Conservation (phyloP, 2,113 vertebrate species). For the Entosphenus tridentatus region DNA sequence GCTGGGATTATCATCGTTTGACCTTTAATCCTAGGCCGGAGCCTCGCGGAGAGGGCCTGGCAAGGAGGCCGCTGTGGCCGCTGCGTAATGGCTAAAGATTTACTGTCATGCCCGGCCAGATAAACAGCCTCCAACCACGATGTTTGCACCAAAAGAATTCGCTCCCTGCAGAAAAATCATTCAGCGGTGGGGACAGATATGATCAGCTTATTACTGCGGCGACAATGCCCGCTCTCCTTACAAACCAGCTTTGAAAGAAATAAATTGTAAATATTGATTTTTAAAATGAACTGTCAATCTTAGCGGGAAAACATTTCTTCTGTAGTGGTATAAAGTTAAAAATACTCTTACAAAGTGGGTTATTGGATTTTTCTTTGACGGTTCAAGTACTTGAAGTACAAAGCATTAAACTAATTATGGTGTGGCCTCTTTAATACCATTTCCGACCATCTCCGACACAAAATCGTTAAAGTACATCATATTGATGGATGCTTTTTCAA, state of each 20-base stretch:
- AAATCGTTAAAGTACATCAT: too few species aligned
- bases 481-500: too few species aligned
- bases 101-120: constrained; percentile 4
- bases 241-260: constrained; percentile 5
- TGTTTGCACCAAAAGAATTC: not conserved
- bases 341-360: too few species aligned
- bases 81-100: constrained; percentile 6
- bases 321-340: too few species aligned
- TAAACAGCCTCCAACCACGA: not conserved
- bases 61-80: constrained; percentile 3
- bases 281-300: constrained; percentile 5
- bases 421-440: too few species aligned
- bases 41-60: constrained; percentile 6
- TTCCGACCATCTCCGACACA: too few species aligned
- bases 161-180: constrained; percentile 6
- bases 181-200: constrained; percentile 3
- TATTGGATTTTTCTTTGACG: too few species aligned
- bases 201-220: constrained; percentile 4
- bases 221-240: constrained; percentile 3
- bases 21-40: constrained; percentile 3
- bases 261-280: constrained; percentile 7
- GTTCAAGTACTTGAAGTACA: too few species aligned
- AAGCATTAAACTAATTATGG: too few species aligned
- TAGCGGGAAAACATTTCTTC: constrained; percentile 1
- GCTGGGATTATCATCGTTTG: constrained; percentile 6